Evolutionary conservation across 2,888 invertebrate genomes (phyloP), one percentile per base, ranked within the genome.

Genomic region (Nudaria mundana): DNA sequence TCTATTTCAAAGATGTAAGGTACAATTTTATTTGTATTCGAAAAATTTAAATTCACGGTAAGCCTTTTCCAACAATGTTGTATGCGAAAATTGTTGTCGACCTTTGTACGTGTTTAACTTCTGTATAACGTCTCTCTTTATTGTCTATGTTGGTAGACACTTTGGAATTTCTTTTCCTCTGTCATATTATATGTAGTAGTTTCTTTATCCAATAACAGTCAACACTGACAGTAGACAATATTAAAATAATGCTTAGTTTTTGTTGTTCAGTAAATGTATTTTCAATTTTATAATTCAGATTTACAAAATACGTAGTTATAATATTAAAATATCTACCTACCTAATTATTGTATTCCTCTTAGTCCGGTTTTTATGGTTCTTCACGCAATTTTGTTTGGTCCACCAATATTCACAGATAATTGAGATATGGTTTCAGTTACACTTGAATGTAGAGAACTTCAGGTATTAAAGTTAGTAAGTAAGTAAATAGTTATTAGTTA

Each of bases 51-150:
- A n/a, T n/a, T n/a, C 65, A 65, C 63, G 69, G 66, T 56, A 66
- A 71, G 76, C 71, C 71, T 75, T 76, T 76, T 73, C 67, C 66
- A 69, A 71, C 77, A 76, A 76, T 75, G 78, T 64, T 64, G 77
- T 73, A 78, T 78, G 79, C 76, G 75, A 77, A 78, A 76, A 77
- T 76, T 76, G 78, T 76, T 75, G 75, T 71, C 75, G 71, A 73
- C 73, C 76, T 75, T 69, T 74, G 71, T 71, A 74, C 75, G 76
- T 73, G 76, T 63, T 66, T 70, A 66, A 71, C 67, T 71, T 57
- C 56, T 55, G 56, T 55, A 49, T 47, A 52, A 48, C 49, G 58
- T 66, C 47, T 34, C 48, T 56, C 43, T 66, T 65, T 57, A 62
- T 58, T 59, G 52, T 50, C 48, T 52, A 38, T 54, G 56, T 54